Evolutionary conservation across 2,113 vertebrate genomes (phyloP).

Genomic region (Phyllostomus hastatus): DNA sequence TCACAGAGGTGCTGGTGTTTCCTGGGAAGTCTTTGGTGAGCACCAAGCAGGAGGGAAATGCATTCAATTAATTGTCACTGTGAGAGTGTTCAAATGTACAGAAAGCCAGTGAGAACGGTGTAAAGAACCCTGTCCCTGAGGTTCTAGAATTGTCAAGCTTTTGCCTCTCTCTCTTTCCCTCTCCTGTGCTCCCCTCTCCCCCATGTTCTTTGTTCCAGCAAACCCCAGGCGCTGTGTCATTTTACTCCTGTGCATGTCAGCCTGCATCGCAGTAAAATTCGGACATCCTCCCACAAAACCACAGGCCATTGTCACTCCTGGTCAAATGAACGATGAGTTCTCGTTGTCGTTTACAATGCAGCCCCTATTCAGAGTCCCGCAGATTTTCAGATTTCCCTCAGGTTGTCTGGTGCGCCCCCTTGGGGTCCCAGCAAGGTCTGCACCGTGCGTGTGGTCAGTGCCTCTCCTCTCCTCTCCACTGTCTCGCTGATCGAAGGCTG

Average conservation of each 20-base stretch:
- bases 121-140: neutral
- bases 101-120: neutral
- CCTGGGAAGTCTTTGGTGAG: neutral
- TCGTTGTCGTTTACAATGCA: neutral
- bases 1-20: neutral
- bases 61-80: neutral
- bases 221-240: neutral
- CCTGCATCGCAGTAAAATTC: neutral
- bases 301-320: neutral
- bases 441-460: accelerated
- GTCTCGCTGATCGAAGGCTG: neutral
- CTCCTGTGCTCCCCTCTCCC: neutral
- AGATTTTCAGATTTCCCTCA: neutral
- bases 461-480: neutral
- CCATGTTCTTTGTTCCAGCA: neutral
- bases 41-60: neutral
- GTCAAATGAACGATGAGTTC: neutral
- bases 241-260: neutral
- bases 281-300: neutral
- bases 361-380: neutral
- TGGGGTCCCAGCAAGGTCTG: neutral
- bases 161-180: neutral
- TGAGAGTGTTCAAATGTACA: neutral
- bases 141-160: neutral
- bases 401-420: neutral